These are phyloP conservation scores for Ctenodactylus gundi DNA, from an alignment of 2,113 vertebrate genomes.

Conservation along the genomic window DNA sequence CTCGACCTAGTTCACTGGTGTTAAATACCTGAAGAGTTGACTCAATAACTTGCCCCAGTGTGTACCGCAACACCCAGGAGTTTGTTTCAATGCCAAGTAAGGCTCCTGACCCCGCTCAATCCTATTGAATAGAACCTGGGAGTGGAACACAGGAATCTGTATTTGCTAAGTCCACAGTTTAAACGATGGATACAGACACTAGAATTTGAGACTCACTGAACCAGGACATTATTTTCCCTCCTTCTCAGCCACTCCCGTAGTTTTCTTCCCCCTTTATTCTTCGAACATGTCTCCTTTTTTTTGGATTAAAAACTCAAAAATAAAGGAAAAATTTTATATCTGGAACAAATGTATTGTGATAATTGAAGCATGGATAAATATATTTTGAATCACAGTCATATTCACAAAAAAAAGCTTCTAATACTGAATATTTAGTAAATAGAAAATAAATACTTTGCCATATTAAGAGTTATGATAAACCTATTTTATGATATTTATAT, in stretches of 20 bases:
- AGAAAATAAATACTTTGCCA: constrained; percentile 24
- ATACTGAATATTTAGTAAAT: background rate
- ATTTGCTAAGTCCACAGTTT: background rate
- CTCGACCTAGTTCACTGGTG: background rate
- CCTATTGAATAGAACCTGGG: background rate
- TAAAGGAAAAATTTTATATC: background rate
- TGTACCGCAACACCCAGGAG: background rate
- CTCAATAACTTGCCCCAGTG: background rate
- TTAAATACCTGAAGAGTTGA: background rate
- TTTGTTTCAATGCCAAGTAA: background rate
- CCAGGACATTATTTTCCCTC: background rate
- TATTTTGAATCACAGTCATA: constrained; percentile 31
- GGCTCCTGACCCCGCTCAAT: background rate
- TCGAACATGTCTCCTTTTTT: background rate
- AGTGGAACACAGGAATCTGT: background rate
- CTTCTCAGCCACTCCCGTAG: background rate
- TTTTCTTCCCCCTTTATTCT: background rate
- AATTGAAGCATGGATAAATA: constrained; percentile 38
- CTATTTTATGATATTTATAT: background rate
- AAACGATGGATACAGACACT: background rate
- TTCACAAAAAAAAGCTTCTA: background rate
- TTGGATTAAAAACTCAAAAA: background rate
- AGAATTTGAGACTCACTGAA: background rate
- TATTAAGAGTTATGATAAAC: constrained; percentile 29
- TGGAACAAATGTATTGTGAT: background rate